Base-by-base conservation (phyloP, 1,140 invertebrate species). In the Zophobas morio region DNA sequence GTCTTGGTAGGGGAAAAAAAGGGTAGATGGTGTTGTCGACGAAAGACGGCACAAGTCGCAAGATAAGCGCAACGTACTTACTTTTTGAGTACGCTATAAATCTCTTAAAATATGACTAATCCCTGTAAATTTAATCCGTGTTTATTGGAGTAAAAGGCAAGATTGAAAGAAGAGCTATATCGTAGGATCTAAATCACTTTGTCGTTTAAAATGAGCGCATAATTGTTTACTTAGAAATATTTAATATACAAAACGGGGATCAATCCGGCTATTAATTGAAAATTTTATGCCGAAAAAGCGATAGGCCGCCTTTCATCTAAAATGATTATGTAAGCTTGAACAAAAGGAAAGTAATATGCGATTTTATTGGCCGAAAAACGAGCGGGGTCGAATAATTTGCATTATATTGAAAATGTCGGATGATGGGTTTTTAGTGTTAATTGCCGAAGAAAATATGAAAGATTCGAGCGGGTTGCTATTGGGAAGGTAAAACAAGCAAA, bases 301-400 rank as follows among this genome's bases (percentile, higher is more conserved):
- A 66, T 66, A 66, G 60, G 60, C 33, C 37, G 37, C 20, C 71
- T 73, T 73, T 73, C 49, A 73, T 73, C 71, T 73, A 73, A 73
- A 73, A 73, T 73, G 54, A 73, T 73, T 73, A 73, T 73, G 49
- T 36, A 73, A 39, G 54, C 35, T 36, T 37, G 37, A 73, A 73
- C 71, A 73, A 56, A 42, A 54, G 47, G 60, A 66, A 42, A 66
- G 39, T 66, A 40, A 66, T 66, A 66, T 66, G 35, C n/a, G 39
- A 66, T 40, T 66, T 66, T 66, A 66, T 66, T 66, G 39, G 6
- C 35, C 6, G 33, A 37, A 40, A 66, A 40, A 66, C n/a, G 60
- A 32, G n/a, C 60, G 4, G 8, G n/a, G 49, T 57, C 42, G 60
- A 66, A 66, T 66, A 66, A 66, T 42, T 66, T 66, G 40, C 40